Evolutionary conservation across 1,140 invertebrate genomes (phyloP).

Genomic region (Littorina saxatilis): DNA sequence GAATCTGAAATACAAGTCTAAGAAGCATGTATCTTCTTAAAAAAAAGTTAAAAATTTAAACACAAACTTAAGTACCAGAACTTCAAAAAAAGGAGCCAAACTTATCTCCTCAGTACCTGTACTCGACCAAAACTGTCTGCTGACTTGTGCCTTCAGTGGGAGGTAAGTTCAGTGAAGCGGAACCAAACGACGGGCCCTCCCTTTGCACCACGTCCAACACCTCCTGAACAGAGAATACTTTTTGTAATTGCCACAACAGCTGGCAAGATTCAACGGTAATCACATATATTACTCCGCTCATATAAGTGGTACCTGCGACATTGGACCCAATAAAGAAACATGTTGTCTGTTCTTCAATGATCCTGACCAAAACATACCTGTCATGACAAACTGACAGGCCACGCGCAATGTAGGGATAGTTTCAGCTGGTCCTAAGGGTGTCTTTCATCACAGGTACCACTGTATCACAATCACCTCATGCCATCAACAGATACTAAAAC

Average conservation of each 20-base stretch:
- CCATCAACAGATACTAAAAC: too few relatives aligned
- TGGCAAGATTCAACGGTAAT: too few relatives aligned
- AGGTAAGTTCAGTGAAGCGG: neutral
- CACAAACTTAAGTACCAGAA: neutral
- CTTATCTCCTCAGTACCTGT: conserved; percentile 41
- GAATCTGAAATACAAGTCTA: neutral
- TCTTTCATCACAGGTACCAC: neutral
- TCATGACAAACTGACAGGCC: neutral
- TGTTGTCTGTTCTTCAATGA: neutral
- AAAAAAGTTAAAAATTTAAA: neutral
- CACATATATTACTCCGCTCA: neutral
- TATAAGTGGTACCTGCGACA: too few relatives aligned
- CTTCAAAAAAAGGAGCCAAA: neutral
- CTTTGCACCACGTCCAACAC: conserved; percentile 38
- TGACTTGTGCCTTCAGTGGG: neutral
- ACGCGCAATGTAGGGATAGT: neutral
- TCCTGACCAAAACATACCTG: too few relatives aligned
- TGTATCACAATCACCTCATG: too few relatives aligned
- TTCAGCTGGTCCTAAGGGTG: too few relatives aligned
- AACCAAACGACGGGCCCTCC: conserved; percentile 43
- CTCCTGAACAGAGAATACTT: conserved; percentile 32
- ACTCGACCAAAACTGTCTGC: conserved; percentile 51
- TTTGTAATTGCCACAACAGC: too few relatives aligned
- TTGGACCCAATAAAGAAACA: too few relatives aligned
- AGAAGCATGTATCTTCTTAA: too few relatives aligned